phyloP scores from a whole-genome alignment of 2,797 vertebrate genomes.

The Limosa lapponica region DNA sequence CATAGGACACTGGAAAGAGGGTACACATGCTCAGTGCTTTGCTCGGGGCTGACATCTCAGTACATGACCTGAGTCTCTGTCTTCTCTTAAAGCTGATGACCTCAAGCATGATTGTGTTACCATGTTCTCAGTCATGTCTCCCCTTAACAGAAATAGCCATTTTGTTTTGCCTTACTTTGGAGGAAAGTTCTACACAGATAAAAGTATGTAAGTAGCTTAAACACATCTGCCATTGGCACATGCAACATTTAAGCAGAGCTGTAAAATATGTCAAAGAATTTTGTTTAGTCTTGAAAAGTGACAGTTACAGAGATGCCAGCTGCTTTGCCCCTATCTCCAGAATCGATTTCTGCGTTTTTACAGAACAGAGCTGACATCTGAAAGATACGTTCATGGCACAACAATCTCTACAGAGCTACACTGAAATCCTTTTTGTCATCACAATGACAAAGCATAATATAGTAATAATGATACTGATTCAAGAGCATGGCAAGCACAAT shows the following conservation, averaged over 20 bases:
- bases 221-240: not conserved
- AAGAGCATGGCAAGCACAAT: not conserved
- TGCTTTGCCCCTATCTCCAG: not conserved
- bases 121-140: not conserved
- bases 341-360: not conserved
- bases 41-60: not conserved
- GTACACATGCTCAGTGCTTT: not conserved
- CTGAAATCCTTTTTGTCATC: conserved; percentile 16
- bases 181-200: not conserved
- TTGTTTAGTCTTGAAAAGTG: not conserved
- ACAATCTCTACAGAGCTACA: not conserved
- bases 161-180: not conserved
- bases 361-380: not conserved
- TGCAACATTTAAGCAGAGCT: not conserved
- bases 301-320: not conserved
- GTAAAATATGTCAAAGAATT: not conserved
- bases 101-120: not conserved
- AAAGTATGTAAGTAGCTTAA: not conserved
- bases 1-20: not conserved
- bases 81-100: not conserved
- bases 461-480: conserved; percentile 15
- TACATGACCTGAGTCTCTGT: not conserved
- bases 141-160: not conserved
- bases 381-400: not conserved
- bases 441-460: conserved; percentile 1